Evolutionary conservation across 1,140 invertebrate genomes (phyloP), one percentile per base, ranked within the genome.

Genomic region (Drosophila saltans): DNA sequence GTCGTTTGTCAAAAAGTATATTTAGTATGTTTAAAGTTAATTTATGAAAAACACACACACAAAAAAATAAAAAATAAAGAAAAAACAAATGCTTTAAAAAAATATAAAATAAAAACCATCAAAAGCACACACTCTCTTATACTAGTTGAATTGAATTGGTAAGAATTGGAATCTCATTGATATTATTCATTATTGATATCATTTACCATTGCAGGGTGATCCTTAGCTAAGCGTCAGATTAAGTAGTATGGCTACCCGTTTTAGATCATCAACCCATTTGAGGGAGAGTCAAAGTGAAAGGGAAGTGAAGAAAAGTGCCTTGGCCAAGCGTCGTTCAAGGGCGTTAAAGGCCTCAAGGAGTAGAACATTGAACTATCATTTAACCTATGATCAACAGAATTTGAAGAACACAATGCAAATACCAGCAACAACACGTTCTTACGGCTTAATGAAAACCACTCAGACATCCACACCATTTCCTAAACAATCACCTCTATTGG

Each of bases 331-430:
- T 2, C 45, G 45, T 26, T 52, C 21, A 9, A 24, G 9, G 9
- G 21, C 21, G 2, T 24, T 8, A 9, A 52, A 52, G 24, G 24
- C 24, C 2, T 52, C 45, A 24, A 28, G 9, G 8, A 30, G 5
- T 10, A 45, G 2, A 41, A 4, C 3, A 1, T 24, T 10, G 11
- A 28, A 10, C 10, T 24, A 10, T 16, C 60, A 9, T n/a, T 11
- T 43, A n/a, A 40, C 24, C 40, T 62, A 41, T 30, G 8, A 62
- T 62, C 60, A 62, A 9, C 1, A 26, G 6, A 62, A 62, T 24
- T 21, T 62, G 11, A 7, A 1, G 10, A 10, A 28, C 1, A 62
- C 60, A 28, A 30, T 24, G 0, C 3, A 62, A 7, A 9, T 43
- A 24, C 60, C 40, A 7, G 11, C 40, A n/a, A 5, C 3, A 1